Base-by-base conservation (phyloP, 2,888 invertebrate genomes). In the Hoplodrina blanda region DNA sequence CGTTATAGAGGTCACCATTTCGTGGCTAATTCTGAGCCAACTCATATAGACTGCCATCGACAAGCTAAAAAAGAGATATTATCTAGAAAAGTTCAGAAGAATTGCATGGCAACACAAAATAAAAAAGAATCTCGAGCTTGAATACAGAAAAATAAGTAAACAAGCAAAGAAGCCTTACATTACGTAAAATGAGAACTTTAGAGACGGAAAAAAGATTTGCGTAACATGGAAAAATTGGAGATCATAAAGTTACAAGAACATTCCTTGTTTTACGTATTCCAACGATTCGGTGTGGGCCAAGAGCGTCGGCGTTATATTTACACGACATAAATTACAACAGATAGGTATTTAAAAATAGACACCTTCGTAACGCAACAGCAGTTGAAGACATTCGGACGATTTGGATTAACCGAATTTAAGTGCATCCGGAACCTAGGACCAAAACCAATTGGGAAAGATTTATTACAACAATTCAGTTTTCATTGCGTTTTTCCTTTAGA, bases 291-390 rank as follows among this genome's bases (percentile, higher is more conserved):
- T 72, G 70, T 67, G 69, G 63, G 77, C 74, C 67, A 72, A 73
- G 73, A 72, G 57, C 72, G 67, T 69, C 69, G 62, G 74, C 61
- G 71, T 62, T 81, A 83, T 83, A 78, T 83, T 82, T 76, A 83
- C 84, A 62, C 56, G 69, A 80, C 82, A 82, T 82, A 80, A 82
- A 80, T 83, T 77, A 81, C 78, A 70, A 60, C 56, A 66, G 63
- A 76, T 64, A 66, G 62, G 73, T 64, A 52, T 70, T 64, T 80
- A 80, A 82, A 83, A 83, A 82, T 83, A 83, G 62, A 62, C 19
- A 62, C 44, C 62, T 71, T 77, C 55, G 78, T 62, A 75, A 73
- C 65, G 59, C 57, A 77, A 80, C 80, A 62, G 62, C 46, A 59
- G 55, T 57, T 54, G 17, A 68, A 75, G 57, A 80, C 57, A 62